These are phyloP conservation scores for Acleris sparsana DNA, from an alignment of 2,888 invertebrate genomes.

Conservation along the genomic window DNA sequence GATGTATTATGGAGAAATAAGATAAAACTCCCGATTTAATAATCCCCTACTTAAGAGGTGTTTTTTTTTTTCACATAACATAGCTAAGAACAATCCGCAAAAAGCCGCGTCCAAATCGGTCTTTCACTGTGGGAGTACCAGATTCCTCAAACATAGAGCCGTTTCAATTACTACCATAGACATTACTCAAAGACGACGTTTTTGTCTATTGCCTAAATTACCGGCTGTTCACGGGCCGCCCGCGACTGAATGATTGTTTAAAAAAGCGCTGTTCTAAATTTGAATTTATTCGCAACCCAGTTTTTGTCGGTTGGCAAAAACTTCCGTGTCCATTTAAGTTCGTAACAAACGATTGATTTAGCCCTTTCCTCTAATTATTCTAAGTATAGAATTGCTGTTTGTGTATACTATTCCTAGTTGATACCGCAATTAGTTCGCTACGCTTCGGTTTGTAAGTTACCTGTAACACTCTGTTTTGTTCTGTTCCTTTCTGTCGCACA, in stretches of 20 bases:
- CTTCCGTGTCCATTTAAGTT: conserved; percentile 19
- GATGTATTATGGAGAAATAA: too few species aligned
- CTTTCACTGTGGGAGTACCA: too few species aligned
- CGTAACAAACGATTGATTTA: conserved; percentile 2
- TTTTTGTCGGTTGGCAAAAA: conserved; percentile 36
- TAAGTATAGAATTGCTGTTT: background rate
- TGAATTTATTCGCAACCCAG: conserved; percentile 39
- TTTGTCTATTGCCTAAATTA: conserved; percentile 41
- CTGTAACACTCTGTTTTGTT: too few species aligned
- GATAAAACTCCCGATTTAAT: too few species aligned
- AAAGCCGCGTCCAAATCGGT: too few species aligned
- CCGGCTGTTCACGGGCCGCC: conserved; percentile 37
- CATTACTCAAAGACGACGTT: conserved; percentile 17
- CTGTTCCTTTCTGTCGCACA: too few species aligned
- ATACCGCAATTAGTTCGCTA: too few species aligned
- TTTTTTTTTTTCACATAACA: too few species aligned
- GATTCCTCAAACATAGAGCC: too few species aligned
- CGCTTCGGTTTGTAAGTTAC: too few species aligned
- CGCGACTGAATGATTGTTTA: conserved; percentile 38
- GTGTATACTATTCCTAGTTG: background rate
- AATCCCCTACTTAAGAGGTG: too few species aligned
- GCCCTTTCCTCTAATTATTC: conserved; percentile 17
- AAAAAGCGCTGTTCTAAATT: conserved; percentile 43
- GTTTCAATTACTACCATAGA: background rate
- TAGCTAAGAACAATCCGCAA: too few species aligned